These are phyloP conservation scores for Neosilurus mollespiculum DNA, from an alignment of 2,797 vertebrate genomes.

Conservation along the genomic window DNA sequence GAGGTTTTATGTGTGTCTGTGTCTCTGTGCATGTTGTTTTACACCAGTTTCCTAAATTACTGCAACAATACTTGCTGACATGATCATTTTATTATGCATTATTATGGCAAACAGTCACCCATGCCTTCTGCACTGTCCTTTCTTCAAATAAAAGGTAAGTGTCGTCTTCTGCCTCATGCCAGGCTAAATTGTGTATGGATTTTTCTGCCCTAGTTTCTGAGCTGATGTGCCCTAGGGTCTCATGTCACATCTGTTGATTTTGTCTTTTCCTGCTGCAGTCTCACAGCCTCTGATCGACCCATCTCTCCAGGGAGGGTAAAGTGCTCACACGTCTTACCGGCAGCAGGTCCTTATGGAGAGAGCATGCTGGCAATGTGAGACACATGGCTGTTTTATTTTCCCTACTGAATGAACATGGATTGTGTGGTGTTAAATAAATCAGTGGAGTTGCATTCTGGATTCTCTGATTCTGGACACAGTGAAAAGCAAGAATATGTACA, in stretches of 20 bases:
- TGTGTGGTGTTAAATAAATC: not conserved
- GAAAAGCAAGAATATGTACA: not conserved
- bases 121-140: not conserved
- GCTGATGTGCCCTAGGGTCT: conserved; percentile 21
- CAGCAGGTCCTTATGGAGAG: conserved; percentile 17
- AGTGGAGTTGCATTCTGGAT: not conserved
- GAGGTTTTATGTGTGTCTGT: too few relatives aligned
- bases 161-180: conserved; percentile 6
- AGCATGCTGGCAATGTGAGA: not conserved
- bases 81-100: not conserved
- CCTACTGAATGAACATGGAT: not conserved
- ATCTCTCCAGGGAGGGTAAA: conserved; percentile 12
- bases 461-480: not conserved
- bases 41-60: not conserved
- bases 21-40: too few relatives aligned
- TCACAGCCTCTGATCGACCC: conserved; percentile 33
- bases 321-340: conserved; percentile 26
- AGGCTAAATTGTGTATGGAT: conserved; percentile 45
- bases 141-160: conserved; percentile 18
- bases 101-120: conserved; percentile 22
- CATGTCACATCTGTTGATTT: conserved; percentile 28
- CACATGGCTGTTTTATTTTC: not conserved
- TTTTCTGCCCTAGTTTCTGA: conserved; percentile 32
- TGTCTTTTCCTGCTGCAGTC: conserved; percentile 15
- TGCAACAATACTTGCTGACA: not conserved